Percentiles rank a stretch among this genome's conserved stretches.
Conservation (phyloP, 2,888 invertebrate genomes). For the Sinelater perroti region DNA sequence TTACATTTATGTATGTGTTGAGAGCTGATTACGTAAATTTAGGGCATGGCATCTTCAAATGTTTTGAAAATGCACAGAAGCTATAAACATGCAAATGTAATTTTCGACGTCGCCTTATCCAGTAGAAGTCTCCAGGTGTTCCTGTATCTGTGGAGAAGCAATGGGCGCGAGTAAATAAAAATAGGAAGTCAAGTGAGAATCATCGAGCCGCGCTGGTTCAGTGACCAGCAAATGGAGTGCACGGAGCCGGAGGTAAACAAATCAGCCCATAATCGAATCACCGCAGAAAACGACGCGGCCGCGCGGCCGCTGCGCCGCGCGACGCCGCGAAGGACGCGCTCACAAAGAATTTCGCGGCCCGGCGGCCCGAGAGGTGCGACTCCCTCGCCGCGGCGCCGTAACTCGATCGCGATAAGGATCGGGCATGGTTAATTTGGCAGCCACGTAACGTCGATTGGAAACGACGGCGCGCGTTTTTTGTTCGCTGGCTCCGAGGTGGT, state of each 20-base stretch:
- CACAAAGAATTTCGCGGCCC: slow-evolving; percentile 17
- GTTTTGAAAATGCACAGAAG: no score
- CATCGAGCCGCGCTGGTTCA: slow-evolving; percentile 54
- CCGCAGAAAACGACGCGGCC: slow-evolving; percentile 44
- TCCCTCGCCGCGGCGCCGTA: neutral
- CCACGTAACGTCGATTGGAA: slow-evolving; percentile 48
- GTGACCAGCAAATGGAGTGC: slow-evolving; percentile 60
- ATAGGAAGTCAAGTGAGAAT: slow-evolving; percentile 50
- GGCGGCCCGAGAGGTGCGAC: slow-evolving; percentile 4
- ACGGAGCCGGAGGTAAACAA: slow-evolving; percentile 57
- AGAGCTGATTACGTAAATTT: no score
- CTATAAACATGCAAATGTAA: no score
- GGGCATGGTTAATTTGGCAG: slow-evolving; percentile 49
- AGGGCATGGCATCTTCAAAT: no score
- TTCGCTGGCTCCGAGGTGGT: slow-evolving; percentile 44
- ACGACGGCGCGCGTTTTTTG: slow-evolving; percentile 43
- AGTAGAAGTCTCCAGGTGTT: no score
- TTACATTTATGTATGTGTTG: no score
- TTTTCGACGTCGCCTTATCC: no score
- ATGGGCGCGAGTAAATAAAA: slow-evolving; percentile 41
- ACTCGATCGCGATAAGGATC: slow-evolving; percentile 38
- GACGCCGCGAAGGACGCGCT: no score
- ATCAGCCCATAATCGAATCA: slow-evolving; percentile 60
- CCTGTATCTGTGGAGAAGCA: neutral
- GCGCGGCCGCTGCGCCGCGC: no score